These are phyloP conservation scores for Microchrysa polita DNA, from an alignment of 2,888 invertebrate genomes.

Conservation along the genomic window DNA sequence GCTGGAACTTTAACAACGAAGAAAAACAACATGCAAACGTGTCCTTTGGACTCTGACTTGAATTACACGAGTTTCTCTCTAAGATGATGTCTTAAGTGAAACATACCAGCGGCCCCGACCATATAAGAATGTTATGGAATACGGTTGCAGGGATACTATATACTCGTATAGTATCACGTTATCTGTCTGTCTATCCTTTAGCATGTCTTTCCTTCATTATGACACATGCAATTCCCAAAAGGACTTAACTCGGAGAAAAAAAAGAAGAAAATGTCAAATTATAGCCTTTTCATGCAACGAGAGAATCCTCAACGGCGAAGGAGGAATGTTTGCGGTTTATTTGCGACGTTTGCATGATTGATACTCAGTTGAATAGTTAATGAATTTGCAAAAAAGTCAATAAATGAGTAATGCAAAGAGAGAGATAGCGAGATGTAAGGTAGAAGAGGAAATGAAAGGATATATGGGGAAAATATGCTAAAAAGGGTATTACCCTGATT, in stretches of 20 bases:
- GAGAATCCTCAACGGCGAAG: neutral
- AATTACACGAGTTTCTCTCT: conserved; percentile 29
- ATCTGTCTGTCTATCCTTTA: conserved; percentile 29
- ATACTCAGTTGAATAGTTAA: neutral
- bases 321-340: neutral
- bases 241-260: conserved; percentile 17
- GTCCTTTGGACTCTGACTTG: conserved; percentile 16
- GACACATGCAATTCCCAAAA: conserved; percentile 39
- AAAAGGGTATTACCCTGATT: too few relatives aligned
- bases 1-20: neutral
- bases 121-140: neutral
- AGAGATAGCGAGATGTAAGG: too few relatives aligned
- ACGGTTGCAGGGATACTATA: too few relatives aligned
- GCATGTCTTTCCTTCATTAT: conserved; percentile 21
- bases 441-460: too few relatives aligned
- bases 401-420: conserved; percentile 8
- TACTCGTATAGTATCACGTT: neutral
- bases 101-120: neutral
- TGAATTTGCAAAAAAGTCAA: neutral
- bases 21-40: conserved; percentile 22
- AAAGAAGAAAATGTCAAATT: conserved; percentile 41
- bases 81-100: conserved; percentile 33
- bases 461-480: too few relatives aligned
- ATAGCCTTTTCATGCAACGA: conserved; percentile 9
- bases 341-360: conserved; percentile 35